Conservation (phyloP, 2,888 invertebrate species). For the Andrena trimmerana region DNA sequence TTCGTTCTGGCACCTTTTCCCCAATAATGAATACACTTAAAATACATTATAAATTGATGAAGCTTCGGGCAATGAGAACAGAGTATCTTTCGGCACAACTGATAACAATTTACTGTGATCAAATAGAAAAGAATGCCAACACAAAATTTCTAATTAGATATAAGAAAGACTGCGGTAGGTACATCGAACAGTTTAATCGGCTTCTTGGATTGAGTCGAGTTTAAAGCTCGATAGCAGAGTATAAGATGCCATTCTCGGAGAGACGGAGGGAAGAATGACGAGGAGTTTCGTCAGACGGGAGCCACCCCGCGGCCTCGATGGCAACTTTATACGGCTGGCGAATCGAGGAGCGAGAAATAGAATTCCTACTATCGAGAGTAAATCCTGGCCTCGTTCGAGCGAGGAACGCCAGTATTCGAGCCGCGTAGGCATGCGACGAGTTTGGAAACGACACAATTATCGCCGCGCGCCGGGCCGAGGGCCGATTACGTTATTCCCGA, state of each 20-base stretch:
- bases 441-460: slow-evolving; percentile 72
- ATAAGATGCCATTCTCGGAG: slow-evolving; percentile 51
- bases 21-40: not conserved
- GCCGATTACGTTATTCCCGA: slow-evolving; percentile 52
- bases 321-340: slow-evolving; percentile 61
- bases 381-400: slow-evolving; percentile 64
- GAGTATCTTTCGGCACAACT: not conserved
- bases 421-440: slow-evolving; percentile 64
- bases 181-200: not conserved
- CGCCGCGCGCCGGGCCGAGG: slow-evolving; percentile 52
- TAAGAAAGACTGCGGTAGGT: not conserved
- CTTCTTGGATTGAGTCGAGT: not conserved
- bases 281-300: slow-evolving; percentile 60
- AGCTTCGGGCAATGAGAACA: not conserved
- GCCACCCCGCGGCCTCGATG: slow-evolving; percentile 51
- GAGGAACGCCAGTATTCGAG: slow-evolving; percentile 50
- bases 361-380: slow-evolving; percentile 60
- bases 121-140: not conserved
- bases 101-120: not conserved
- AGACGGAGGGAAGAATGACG: slow-evolving; percentile 7
- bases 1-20: not conserved
- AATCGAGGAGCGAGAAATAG: slow-evolving; percentile 13
- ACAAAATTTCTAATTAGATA: too few species aligned
- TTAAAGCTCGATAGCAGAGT: slow-evolving; percentile 10
- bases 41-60: slow-evolving; percentile 3